These are phyloP conservation scores for Himalopsyche kuldschensis DNA, from an alignment of 2,888 invertebrate genomes.

Conservation along the genomic window DNA sequence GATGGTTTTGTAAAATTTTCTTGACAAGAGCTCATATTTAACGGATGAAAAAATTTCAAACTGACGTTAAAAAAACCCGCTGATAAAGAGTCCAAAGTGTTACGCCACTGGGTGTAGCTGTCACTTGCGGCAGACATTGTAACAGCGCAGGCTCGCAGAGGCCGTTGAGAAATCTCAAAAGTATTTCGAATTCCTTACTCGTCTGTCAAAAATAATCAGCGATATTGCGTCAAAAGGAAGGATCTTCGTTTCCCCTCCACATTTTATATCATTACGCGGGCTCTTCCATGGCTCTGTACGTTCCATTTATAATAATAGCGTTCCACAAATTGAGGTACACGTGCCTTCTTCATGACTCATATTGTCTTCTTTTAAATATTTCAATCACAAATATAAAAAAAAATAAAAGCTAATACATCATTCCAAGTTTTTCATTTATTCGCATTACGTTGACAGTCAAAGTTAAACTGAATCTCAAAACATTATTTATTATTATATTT, in stretches of 20 bases:
- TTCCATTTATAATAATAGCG: neutral
- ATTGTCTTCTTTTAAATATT: too few relatives aligned
- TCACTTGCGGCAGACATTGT: neutral
- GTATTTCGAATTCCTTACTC: conserved; percentile 33
- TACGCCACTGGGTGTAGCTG: neutral
- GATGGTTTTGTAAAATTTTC: conserved; percentile 6
- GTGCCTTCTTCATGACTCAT: neutral
- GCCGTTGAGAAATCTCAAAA: conserved; percentile 29
- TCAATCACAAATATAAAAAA: too few relatives aligned
- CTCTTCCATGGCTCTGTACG: neutral
- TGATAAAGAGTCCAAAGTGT: neutral
- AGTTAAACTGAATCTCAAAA: too few relatives aligned
- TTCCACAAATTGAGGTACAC: neutral
- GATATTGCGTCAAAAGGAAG: conserved; percentile 27
- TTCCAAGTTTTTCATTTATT: too few relatives aligned
- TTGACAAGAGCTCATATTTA: neutral
- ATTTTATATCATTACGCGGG: conserved; percentile 26
- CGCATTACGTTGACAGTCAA: too few relatives aligned
- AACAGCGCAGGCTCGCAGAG: neutral
- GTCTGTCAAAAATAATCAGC: conserved; percentile 39
- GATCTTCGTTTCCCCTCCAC: neutral
- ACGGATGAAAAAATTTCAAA: neutral
- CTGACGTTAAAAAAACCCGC: neutral
- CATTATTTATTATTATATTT: too few relatives aligned
- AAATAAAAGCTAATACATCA: too few relatives aligned